A percentile compares a stretch with the other conserved stretches of the same genome.
These are phyloP conservation scores for Thymelicus acteon DNA, from an alignment of 2,888 invertebrate genomes.

Conservation along the genomic window DNA sequence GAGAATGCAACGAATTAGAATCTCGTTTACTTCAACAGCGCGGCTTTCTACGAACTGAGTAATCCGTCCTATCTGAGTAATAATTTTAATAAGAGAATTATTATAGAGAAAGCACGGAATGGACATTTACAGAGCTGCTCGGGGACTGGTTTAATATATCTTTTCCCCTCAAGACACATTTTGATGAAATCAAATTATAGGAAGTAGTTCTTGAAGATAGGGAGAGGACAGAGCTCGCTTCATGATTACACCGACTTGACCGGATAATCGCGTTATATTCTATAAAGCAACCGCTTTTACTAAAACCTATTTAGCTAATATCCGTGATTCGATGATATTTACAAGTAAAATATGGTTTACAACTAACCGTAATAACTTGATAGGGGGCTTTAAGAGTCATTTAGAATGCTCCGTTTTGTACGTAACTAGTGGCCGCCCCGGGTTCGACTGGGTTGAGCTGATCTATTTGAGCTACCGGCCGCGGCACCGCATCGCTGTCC, in stretches of 20 bases:
- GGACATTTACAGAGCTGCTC: conserved; percentile 47
- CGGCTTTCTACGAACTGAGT: conserved; percentile 25
- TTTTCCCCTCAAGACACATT: conserved; percentile 54
- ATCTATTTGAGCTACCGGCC: too few relatives aligned
- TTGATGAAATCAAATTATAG: conserved; percentile 66
- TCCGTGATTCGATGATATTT: conserved; percentile 41
- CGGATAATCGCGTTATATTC: conserved; percentile 58
- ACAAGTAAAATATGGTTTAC: conserved; percentile 41
- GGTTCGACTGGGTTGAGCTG: background rate
- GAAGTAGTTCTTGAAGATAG: conserved; percentile 50
- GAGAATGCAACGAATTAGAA: conserved; percentile 27
- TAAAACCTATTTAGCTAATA: conserved; percentile 57
- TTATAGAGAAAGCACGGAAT: conserved; percentile 58
- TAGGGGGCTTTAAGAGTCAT: conserved; percentile 11
- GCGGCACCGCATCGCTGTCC: too few relatives aligned
- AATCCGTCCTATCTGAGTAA: conserved; percentile 25
- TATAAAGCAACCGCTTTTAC: conserved; percentile 51
- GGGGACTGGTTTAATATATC: conserved; percentile 54
- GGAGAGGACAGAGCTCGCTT: conserved; percentile 44
- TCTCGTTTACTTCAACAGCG: conserved; percentile 10
- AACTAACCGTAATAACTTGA: conserved; percentile 22
- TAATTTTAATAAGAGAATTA: conserved; percentile 36
- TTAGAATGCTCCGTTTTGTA: conserved; percentile 5
- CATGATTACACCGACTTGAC: conserved; percentile 51
- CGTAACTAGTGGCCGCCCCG: background rate